phyloP scores from a whole-genome alignment of 2,888 invertebrate genomes.

The Caenorhabditis panamensis region DNA sequence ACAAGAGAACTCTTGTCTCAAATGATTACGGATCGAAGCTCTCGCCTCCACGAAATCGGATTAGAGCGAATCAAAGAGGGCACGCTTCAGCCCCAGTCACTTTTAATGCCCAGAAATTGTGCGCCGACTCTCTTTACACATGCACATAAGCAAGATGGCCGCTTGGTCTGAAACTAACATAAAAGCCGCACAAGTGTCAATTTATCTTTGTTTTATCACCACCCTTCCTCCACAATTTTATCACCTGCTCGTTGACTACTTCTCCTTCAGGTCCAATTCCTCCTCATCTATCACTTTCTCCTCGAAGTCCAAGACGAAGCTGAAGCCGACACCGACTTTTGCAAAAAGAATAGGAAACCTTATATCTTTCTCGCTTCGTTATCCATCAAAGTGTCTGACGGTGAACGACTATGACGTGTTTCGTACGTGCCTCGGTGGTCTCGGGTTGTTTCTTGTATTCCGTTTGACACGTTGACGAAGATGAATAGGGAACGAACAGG shows the following conservation, averaged over 20 bases:
- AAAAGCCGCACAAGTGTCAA: slow-evolving; percentile 44
- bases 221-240: slow-evolving; percentile 26
- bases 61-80: slow-evolving; percentile 57
- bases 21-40: slow-evolving; percentile 43
- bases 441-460: neutral
- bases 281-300: slow-evolving; percentile 50
- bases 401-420: slow-evolving; percentile 50
- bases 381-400: slow-evolving; percentile 46
- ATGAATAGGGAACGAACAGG: slow-evolving; percentile 1
- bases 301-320: too few species aligned
- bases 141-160: neutral
- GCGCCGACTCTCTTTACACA: slow-evolving; percentile 13
- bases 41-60: slow-evolving; percentile 50
- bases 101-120: slow-evolving; percentile 42
- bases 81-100: slow-evolving; percentile 15
- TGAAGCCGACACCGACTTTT: slow-evolving; percentile 17
- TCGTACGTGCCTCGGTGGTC: slow-evolving; percentile 20
- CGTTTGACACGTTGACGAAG: slow-evolving; percentile 20
- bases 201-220: slow-evolving; percentile 48
- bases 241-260: slow-evolving; percentile 35
- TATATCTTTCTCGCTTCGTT: slow-evolving; percentile 28
- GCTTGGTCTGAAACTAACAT: slow-evolving; percentile 36
- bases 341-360: slow-evolving; percentile 30
- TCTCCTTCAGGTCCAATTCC: slow-evolving; percentile 3
- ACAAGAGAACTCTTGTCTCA: slow-evolving; percentile 20